Evolutionary conservation across 64 coral and sea anemone species (phyloP).

Genomic region (Astreopora myriophthalma): DNA sequence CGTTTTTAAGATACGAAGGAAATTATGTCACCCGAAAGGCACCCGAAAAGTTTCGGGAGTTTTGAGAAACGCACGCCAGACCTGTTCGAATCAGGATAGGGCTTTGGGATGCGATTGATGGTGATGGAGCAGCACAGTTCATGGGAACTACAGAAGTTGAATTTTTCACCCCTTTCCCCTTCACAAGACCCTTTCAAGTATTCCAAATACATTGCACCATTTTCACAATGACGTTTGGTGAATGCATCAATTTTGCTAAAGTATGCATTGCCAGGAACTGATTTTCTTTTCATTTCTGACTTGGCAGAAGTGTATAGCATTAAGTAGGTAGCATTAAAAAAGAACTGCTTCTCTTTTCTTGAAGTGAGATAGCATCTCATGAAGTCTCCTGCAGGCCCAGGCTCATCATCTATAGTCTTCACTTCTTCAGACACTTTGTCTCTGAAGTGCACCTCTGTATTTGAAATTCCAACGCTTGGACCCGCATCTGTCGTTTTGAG

Average conservation of each 20-base stretch:
- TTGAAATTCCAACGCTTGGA: conserved; percentile 34
- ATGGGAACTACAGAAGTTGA: neutral
- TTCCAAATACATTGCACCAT: conserved; percentile 53
- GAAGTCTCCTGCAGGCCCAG: conserved; percentile 34
- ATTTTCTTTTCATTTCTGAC: conserved; percentile 18
- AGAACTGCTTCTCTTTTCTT: conserved; percentile 31
- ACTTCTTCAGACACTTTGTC: conserved; percentile 26
- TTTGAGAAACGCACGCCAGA: no score
- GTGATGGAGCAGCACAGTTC: neutral
- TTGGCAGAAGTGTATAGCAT: conserved; percentile 39
- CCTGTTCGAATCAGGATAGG: neutral
- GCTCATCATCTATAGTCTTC: no score
- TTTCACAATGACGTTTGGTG: conserved; percentile 11
- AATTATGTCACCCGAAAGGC: no score
- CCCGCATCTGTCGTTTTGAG: conserved; percentile 51
- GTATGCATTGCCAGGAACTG: conserved; percentile 30
- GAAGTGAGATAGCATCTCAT: conserved; percentile 22
- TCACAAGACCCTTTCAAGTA: conserved; percentile 30
- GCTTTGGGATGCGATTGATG: conserved; percentile 1
- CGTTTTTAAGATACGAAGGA: no score
- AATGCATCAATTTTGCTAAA: conserved; percentile 43
- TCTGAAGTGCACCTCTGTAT: conserved; percentile 29
- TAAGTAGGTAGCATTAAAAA: conserved; percentile 45
- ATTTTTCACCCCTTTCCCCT: conserved; percentile 25
- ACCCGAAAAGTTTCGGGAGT: no score